These are phyloP conservation scores for Lampris incognitus DNA, from an alignment of 2,113 vertebrate species.

Conservation along the genomic window DNA sequence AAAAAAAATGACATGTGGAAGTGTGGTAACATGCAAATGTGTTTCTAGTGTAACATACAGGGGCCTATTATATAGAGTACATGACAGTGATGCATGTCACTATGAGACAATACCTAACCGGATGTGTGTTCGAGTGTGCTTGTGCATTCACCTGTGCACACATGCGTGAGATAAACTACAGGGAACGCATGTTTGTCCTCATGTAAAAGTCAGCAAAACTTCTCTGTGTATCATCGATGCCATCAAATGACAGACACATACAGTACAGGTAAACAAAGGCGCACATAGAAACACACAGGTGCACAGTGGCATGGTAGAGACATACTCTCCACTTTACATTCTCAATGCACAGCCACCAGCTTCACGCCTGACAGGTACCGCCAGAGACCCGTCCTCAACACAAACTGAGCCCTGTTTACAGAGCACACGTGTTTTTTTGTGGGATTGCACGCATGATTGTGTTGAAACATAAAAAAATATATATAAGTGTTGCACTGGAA, in stretches of 20 bases:
- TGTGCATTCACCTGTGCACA: background rate
- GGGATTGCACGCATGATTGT: background rate
- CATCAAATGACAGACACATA: background rate
- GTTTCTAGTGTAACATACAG: background rate
- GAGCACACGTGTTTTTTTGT: constrained; percentile 23
- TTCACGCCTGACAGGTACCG: constrained; percentile 37
- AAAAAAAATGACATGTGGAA: constrained; percentile 23
- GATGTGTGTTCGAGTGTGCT: background rate
- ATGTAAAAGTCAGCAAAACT: constrained; percentile 29
- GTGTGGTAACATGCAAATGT: constrained; percentile 16
- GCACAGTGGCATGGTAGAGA: background rate
- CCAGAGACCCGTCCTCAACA: constrained; percentile 45
- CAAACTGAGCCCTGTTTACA: constrained; percentile 9
- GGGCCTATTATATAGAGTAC: background rate
- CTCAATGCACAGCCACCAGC: constrained; percentile 18
- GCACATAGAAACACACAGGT: background rate
- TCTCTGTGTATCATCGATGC: constrained; percentile 30
- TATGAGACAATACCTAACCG: background rate
- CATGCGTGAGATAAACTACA: background rate
- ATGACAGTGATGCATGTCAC: background rate
- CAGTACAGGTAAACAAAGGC: constrained; percentile 36
- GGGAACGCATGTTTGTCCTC: constrained; percentile 29
- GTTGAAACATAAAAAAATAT: constrained; percentile 9
- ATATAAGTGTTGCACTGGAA: constrained; percentile 19
- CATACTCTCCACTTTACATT: constrained; percentile 48